Base-by-base conservation (phyloP, 2,113 vertebrate genomes). In the Halcyon malimbica region DNA sequence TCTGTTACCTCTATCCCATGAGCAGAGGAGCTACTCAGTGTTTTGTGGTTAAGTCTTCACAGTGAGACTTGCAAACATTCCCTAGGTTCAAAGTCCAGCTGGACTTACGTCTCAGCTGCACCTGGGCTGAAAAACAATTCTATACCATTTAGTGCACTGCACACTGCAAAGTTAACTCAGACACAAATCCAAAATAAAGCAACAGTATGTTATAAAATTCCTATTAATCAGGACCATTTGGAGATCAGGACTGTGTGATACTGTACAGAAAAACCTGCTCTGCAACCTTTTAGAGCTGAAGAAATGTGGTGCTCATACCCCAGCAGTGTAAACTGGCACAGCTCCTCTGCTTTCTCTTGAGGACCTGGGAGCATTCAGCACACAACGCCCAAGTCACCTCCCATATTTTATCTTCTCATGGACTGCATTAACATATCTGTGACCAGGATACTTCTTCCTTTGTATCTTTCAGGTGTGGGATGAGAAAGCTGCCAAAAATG, bases 381-480 rank as follows among this genome's bases (percentile, higher is more conserved):
- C 6, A 20, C 4, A 53, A 18, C 0, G 1, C 7, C 13, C 19
- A 63, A 20, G 13, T 53, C 3, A 18, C 4, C 59, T 7, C 13
- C 2, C 5, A 3, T 9, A 3, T n/a, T 24, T 24, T 6, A 10
- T 62, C n/a, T 46, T 11, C 37, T 74, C 26, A 5, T 9, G 15
- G 28, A 8, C 23, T 87, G 16, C 29, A 33, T 15, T 79, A 78
- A 70, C 13, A 1, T 44, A 0, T 29, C 21, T 53, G 48, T 87
- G 39, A 87, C 42, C 17, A 35, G 21, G 4, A 35, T 51, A 16
- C 11, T 65, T 89, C 31, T 88, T 75, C 13, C 37, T 89, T 90
- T 92, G 50, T 94, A 60, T 91, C 44, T 93, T 96, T 70, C 93
- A 97, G 96, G 48, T 26, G 39, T 97, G 97, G 96, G 93, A 59